Evolutionary conservation across 2,888 invertebrate genomes (phyloP).

Genomic region (Punctoribates punctum): DNA sequence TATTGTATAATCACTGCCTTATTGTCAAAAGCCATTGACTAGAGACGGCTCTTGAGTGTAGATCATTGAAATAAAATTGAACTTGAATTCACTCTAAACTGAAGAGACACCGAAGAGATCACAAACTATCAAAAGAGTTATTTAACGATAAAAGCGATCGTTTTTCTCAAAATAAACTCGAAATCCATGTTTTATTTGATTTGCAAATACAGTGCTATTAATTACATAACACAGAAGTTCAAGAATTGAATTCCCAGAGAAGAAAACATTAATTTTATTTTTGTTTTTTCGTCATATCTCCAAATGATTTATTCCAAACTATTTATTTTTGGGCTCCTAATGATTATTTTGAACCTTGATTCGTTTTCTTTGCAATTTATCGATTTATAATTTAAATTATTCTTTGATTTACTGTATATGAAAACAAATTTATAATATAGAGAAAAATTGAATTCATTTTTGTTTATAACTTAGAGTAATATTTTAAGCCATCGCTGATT

Average conservation of each 20-base stretch:
- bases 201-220: constrained; percentile 17
- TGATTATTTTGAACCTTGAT: constrained; percentile 5
- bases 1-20: constrained; percentile 29
- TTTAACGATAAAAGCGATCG: neutral
- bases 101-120: too few relatives aligned
- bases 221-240: constrained; percentile 6
- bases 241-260: neutral
- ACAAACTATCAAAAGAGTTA: constrained; percentile 21
- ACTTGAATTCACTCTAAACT: too few relatives aligned
- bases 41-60: constrained; percentile 4
- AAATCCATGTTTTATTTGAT: constrained; percentile 20
- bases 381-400: constrained; percentile 18
- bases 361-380: neutral
- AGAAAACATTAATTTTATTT: constrained; percentile 21
- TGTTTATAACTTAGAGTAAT: neutral
- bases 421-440: neutral
- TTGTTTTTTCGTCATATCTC: neutral
- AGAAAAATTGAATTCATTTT: neutral
- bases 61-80: constrained; percentile 19
- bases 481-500: neutral
- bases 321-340: constrained; percentile 13
- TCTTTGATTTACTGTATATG: neutral
- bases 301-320: constrained; percentile 5
- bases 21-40: constrained; percentile 11
- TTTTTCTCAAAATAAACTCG: neutral